phyloP scores from a whole-genome alignment of 2,113 vertebrate species.

The Lates calcarifer region DNA sequence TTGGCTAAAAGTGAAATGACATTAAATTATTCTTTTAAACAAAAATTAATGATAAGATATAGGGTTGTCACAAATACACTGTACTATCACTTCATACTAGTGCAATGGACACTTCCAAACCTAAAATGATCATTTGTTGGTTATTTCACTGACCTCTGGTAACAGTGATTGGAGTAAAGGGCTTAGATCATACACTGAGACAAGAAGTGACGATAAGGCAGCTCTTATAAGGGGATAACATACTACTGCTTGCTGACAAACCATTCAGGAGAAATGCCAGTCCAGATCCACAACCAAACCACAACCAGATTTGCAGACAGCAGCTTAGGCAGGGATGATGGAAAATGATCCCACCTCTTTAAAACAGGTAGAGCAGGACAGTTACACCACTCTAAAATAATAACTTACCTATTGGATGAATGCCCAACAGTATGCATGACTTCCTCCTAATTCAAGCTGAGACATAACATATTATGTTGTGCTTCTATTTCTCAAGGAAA shows the following conservation, averaged over 20 bases:
- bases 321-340: constrained; percentile 6
- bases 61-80: neutral
- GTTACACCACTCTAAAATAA: constrained; percentile 10
- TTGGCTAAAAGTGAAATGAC: neutral
- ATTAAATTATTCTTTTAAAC: neutral
- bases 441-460: constrained; percentile 7
- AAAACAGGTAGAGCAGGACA: constrained; percentile 31
- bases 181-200: constrained; percentile 37
- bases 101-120: neutral
- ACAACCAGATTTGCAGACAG: constrained; percentile 48
- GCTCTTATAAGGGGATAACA: constrained; percentile 36
- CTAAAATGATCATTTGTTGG: neutral
- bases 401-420: constrained; percentile 9
- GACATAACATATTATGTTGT: constrained; percentile 11
- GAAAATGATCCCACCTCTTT: constrained; percentile 14
- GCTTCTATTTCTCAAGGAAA: constrained; percentile 16
- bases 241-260: constrained; percentile 48
- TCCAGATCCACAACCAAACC: constrained; percentile 40
- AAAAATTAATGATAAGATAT: neutral
- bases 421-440: constrained; percentile 1
- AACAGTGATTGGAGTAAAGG: constrained; percentile 14
- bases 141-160: constrained; percentile 18
- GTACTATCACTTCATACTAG: neutral
- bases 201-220: constrained; percentile 53
- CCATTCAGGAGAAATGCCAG: constrained; percentile 34